Base-by-base conservation (phyloP, 2,888 invertebrate species). In the Abscondita cerata region DNA sequence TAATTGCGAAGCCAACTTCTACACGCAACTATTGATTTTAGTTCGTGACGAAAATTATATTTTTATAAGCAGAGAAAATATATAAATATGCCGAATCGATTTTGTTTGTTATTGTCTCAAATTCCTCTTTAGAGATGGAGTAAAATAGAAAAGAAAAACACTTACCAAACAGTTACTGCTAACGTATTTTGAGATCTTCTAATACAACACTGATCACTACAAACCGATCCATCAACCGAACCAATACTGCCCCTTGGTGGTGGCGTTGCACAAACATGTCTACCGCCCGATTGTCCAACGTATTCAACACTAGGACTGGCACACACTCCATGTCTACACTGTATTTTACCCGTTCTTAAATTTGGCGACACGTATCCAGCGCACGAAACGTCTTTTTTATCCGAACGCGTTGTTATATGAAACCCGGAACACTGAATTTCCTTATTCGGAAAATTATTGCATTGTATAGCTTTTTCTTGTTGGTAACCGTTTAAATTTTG, bases 221-320 rank as follows among this genome's bases (percentile, higher is more conserved):
- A 77, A 50, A 73, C 55, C 34, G 72, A 65, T 31, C 72, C 72
- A 34, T 76, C 76, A 8, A 68, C 73, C 3, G 75, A 73, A 15
- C 75, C 74, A 48, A 74, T 69, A 68, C 76, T 76, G 11, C 75
- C 76, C 47, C 81, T 73, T 1, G 79, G 78, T 6, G 80, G 80
- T 15, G 81, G 80, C 47, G 80, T 81, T 9, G 80, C 80, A 67
- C 80, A 80, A 38, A 81, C 79, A 68, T 86, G 83, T 58, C 88
- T 81, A 3, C 87, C 87, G 25, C 87, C 87, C 66, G 85, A 85
- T 36, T 85, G 85, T 20, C 87, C 87, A 70, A 87, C 86, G 76
- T 87, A 88, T 75, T 88, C 87, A 25, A 82, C 80, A 64, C 79
- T 75, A 47, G 80, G 76, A 65, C 76, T 78, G 53, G 78, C 75